Base-by-base conservation (phyloP, 2,888 invertebrate genomes). In the Muschampia plurimacula region DNA sequence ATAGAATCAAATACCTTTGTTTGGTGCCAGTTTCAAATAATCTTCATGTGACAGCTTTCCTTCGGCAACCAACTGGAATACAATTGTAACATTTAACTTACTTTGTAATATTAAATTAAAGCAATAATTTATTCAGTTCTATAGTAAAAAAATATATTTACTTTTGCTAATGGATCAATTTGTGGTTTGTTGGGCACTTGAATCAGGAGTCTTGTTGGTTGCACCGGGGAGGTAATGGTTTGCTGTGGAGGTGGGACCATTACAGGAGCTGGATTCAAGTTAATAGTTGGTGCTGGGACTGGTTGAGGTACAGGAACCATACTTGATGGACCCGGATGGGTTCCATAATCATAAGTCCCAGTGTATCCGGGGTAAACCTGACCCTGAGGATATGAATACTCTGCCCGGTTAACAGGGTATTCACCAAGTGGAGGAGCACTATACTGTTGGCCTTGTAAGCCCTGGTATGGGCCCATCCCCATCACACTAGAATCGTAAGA, bases 1-100 rank as follows among this genome's bases (percentile, higher is more conserved):
- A 52, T 8, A 52, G 15, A 52, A 52, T 52, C 8, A 52, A 52
- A 52, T 88, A 93, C 93, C 90, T 89, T 91, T 93, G 77, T 88
- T 90, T 73, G 93, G 93, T 67, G 93, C 88, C 73, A 93, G 85
- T 78, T 94, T 94, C 76, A 92, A 79, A 80, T 92, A 93, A 80
- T 93, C 93, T 83, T 89, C 90, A 81, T 91, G 84, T 65, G 93
- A 92, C 79, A 94, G 86, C 80, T 91, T 92, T 46, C 93, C 94
- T 76, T 93, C 93, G 75, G 92, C 92, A 67, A 93, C 89, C 86
- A 94, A 88, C 93, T 93, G 92, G 82, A 93, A 93, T 82, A 86
- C 49, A 72, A 57, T 67, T 67, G 8, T 49, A 46, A 32, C 32
- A 52, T 28, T 66, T 70, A 68, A 52, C 67, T 75, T 74, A 10